Conservation (phyloP, 1,140 invertebrate species). For the Galleria mellonella region DNA sequence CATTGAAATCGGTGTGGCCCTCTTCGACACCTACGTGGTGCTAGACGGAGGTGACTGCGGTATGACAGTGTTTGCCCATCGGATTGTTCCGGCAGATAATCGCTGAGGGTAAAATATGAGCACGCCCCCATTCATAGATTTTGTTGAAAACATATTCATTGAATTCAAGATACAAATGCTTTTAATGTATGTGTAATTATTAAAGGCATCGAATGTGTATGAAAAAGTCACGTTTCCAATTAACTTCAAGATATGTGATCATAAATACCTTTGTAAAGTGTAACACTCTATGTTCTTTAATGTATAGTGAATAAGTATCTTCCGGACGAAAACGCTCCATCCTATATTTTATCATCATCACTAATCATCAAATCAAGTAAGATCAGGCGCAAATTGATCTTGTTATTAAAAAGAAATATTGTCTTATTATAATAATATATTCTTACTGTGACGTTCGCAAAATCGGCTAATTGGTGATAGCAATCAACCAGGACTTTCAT, state of each 20-base stretch:
- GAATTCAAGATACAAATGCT: not conserved
- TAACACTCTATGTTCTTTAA: too few species aligned
- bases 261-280: too few species aligned
- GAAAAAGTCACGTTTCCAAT: conserved; percentile 11
- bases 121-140: conserved; percentile 53
- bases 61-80: conserved; percentile 60
- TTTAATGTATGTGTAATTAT: conserved; percentile 12
- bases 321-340: too few species aligned
- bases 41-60: conserved; percentile 9
- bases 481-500: too few species aligned
- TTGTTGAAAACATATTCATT: not conserved
- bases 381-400: too few species aligned
- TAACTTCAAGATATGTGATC: not conserved
- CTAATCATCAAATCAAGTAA: too few species aligned
- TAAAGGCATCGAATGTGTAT: not conserved
- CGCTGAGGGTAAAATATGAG: conserved; percentile 43
- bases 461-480: too few species aligned
- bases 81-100: conserved; percentile 55
- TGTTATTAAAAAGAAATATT: too few species aligned
- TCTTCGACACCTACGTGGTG: conserved; percentile 55
- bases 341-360: too few species aligned
- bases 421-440: too few species aligned
- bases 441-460: too few species aligned
- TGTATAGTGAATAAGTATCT: too few species aligned
- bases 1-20: conserved; percentile 67